Conservation (phyloP, 2,888 invertebrate genomes). For the Dryadula phaetusa region DNA sequence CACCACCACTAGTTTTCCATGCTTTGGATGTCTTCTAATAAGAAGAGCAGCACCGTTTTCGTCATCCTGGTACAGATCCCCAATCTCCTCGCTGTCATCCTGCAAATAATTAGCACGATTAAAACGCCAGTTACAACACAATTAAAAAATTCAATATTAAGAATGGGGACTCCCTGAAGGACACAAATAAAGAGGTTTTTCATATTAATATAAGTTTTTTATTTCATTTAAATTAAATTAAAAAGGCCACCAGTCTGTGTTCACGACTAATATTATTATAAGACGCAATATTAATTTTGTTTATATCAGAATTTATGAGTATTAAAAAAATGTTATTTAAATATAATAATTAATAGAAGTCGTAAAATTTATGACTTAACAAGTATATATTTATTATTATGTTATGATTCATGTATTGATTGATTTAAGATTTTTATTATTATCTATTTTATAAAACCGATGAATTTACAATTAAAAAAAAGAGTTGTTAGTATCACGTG, state of each 20-base stretch:
- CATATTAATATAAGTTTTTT: too few relatives aligned
- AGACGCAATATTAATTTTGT: background rate
- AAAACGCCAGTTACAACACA: too few relatives aligned
- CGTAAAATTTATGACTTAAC: background rate
- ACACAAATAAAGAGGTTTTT: too few relatives aligned
- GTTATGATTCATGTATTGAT: background rate
- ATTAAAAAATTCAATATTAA: too few relatives aligned
- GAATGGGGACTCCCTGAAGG: too few relatives aligned
- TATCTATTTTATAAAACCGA: too few relatives aligned
- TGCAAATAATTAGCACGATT: conserved; percentile 56
- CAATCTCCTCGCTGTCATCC: conserved; percentile 88
- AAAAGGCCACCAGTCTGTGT: too few relatives aligned
- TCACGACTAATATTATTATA: too few relatives aligned
- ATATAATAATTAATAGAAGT: background rate
- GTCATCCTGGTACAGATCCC: conserved; percentile 95
- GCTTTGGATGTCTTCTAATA: conserved; percentile 90
- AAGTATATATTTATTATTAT: background rate
- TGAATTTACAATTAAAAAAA: too few relatives aligned
- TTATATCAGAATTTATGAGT: background rate
- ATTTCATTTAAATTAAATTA: too few relatives aligned
- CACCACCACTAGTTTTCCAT: conserved; percentile 93
- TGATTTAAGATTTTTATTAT: background rate
- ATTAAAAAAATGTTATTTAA: background rate
- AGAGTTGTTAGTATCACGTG: background rate
- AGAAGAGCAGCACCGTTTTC: conserved; percentile 94